phyloP scores from a whole-genome alignment of 2,888 invertebrate genomes.

The Drepana falcataria region DNA sequence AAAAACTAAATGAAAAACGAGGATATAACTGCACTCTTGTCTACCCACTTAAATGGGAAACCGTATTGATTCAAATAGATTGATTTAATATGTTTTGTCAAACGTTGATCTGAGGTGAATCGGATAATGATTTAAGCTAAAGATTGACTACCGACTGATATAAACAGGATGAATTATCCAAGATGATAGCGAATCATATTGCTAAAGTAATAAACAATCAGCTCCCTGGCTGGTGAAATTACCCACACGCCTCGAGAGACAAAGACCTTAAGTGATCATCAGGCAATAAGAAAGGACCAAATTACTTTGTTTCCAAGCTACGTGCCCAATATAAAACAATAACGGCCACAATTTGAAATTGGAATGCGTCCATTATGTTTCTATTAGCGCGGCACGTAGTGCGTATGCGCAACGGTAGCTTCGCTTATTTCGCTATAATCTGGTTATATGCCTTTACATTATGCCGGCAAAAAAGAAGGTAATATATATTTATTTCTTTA shows the following conservation, averaged over 20 bases:
- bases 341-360: constrained; percentile 36
- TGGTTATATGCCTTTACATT: neutral
- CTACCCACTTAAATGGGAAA: too few species aligned
- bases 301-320: constrained; percentile 1
- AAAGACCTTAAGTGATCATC: neutral
- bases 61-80: too few species aligned
- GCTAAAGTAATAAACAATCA: neutral
- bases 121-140: too few species aligned
- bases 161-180: too few species aligned
- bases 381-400: constrained; percentile 25
- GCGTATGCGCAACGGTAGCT: constrained; percentile 35
- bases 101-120: too few species aligned
- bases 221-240: neutral
- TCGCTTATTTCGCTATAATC: constrained; percentile 1
- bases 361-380: constrained; percentile 34
- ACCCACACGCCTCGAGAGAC: neutral
- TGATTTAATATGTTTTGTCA: too few species aligned
- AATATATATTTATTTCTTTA: neutral
- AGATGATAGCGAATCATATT: neutral
- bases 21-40: too few species aligned
- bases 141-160: too few species aligned
- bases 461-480: neutral
- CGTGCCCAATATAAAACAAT: constrained; percentile 22
- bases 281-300: neutral
- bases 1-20: too few species aligned